Percentiles rank a stretch among this genome's conserved stretches.
Conservation (phyloP, 2,888 invertebrate genomes). For the Amphimallon solstitiale region DNA sequence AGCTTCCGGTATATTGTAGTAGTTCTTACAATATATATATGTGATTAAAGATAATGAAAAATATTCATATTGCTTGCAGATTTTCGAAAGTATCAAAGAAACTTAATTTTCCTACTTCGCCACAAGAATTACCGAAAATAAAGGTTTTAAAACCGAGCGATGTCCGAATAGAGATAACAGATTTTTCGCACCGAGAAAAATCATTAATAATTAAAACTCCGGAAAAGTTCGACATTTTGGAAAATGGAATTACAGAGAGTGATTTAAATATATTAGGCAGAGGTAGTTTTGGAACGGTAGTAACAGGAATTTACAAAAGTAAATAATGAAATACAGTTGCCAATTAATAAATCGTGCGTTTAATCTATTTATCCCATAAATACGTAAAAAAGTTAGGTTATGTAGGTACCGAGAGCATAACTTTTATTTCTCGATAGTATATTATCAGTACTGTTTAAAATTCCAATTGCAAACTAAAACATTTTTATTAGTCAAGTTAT, state of each 20-base stretch:
- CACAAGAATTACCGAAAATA: background rate
- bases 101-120: background rate
- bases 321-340: slow-evolving; percentile 30
- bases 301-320: slow-evolving; percentile 57
- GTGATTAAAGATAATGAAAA: no score
- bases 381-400: no score
- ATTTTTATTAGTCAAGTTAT: no score
- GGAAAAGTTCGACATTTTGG: slow-evolving; percentile 51
- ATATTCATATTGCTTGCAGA: no score
- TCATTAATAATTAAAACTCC: slow-evolving; percentile 50
- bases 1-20: no score
- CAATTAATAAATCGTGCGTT: no score
- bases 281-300: slow-evolving; percentile 59
- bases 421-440: background rate
- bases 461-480: no score
- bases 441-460: no score
- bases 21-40: no score
- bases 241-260: slow-evolving; percentile 50
- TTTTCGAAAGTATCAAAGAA: slow-evolving; percentile 3
- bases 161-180: slow-evolving; percentile 33
- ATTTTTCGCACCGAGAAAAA: slow-evolving; percentile 38
- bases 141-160: background rate
- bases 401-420: no score
- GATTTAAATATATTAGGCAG: slow-evolving; percentile 54
- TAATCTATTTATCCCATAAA: no score